A percentile compares a stretch with the other conserved stretches of the same genome.
These are phyloP conservation scores for Eonycteris spelaea DNA, from an alignment of 2,113 vertebrate genomes.

Conservation along the genomic window DNA sequence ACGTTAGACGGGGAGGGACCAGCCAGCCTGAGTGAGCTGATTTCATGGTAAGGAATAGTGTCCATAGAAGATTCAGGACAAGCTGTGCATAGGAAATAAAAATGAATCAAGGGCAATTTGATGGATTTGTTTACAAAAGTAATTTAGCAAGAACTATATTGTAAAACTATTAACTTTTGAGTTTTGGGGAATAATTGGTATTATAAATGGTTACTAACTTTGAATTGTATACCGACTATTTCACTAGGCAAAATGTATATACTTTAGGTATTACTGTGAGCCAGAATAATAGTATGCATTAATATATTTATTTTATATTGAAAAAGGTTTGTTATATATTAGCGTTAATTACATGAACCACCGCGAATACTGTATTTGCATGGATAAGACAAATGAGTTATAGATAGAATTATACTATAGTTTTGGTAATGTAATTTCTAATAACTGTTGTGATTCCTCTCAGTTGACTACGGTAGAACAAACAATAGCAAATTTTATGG, in stretches of 20 bases:
- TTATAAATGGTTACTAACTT: neutral
- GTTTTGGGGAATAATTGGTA: neutral
- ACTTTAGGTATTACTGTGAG: neutral
- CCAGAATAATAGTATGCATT: neutral
- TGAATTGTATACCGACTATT: neutral
- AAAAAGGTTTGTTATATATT: neutral
- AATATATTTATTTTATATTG: neutral
- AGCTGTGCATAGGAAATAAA: neutral
- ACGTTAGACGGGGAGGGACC: neutral
- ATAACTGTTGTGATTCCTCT: slow-evolving; percentile 12
- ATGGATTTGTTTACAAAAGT: neutral
- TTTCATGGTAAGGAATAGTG: neutral
- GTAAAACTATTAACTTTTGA: neutral
- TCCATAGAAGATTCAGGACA: neutral
- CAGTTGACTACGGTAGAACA: neutral
- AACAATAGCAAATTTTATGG: neutral
- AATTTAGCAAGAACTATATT: neutral
- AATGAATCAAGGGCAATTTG: neutral
- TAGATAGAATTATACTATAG: neutral
- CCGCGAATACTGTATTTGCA: neutral
- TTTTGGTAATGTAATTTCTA: neutral
- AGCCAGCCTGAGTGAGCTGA: neutral
- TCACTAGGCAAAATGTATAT: neutral
- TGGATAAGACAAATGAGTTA: neutral
- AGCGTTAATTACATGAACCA: neutral